A percentile compares a stretch with the other conserved stretches of the same genome.
phyloP scores from a whole-genome alignment of 2,797 vertebrate genomes.

The Chelidonichthys spinosus region DNA sequence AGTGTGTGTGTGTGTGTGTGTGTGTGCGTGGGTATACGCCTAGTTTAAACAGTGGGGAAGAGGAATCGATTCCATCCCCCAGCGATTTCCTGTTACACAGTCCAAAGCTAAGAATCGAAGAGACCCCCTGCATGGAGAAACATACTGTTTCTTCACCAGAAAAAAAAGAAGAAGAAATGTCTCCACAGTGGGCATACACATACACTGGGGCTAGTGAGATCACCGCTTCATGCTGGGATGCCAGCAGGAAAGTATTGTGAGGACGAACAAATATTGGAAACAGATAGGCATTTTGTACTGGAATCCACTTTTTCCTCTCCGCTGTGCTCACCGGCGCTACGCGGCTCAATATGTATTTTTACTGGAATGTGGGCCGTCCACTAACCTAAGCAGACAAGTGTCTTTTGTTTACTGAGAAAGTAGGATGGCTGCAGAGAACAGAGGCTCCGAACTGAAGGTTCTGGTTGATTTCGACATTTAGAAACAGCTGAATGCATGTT shows the following conservation, averaged over 20 bases:
- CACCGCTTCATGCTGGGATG: slow-evolving; percentile 61
- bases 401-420: slow-evolving; percentile 61
- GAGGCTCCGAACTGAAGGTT: slow-evolving; percentile 11
- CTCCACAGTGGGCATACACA: slow-evolving; percentile 47
- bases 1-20: slow-evolving; percentile 51
- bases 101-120: slow-evolving; percentile 56
- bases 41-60: slow-evolving; percentile 56
- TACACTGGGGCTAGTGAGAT: slow-evolving; percentile 68
- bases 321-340: slow-evolving; percentile 27
- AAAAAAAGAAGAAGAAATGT: slow-evolving; percentile 11
- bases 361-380: slow-evolving; percentile 46
- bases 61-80: slow-evolving; percentile 70
- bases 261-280: slow-evolving; percentile 61
- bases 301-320: slow-evolving; percentile 53
- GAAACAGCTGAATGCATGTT: slow-evolving; percentile 21
- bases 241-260: slow-evolving; percentile 56
- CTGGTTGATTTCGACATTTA: slow-evolving; percentile 20
- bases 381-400: slow-evolving; percentile 55
- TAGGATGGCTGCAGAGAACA: slow-evolving; percentile 18
- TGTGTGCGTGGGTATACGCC: slow-evolving; percentile 23
- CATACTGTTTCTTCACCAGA: slow-evolving; percentile 57
- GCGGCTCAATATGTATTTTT: slow-evolving; percentile 50
- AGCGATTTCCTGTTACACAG: slow-evolving; percentile 59
- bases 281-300: slow-evolving; percentile 59
- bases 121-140: slow-evolving; percentile 46